Conservation (phyloP, 2,113 vertebrate genomes). For the Pituophis catenifer region DNA sequence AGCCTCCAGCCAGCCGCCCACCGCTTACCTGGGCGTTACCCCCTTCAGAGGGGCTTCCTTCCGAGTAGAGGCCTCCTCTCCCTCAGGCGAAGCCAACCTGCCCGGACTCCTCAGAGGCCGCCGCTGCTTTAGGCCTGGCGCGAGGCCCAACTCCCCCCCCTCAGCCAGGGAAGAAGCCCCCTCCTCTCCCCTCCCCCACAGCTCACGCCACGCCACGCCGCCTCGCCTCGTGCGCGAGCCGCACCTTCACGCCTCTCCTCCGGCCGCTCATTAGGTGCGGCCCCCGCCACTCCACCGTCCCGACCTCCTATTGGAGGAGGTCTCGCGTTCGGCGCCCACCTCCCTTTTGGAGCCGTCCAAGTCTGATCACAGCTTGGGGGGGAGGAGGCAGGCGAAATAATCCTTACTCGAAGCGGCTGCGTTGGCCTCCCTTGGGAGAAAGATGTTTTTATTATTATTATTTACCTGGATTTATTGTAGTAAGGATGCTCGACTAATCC, state of each 20-base stretch:
- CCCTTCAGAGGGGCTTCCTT: neutral
- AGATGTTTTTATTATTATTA: neutral
- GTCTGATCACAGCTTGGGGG: neutral
- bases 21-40: neutral
- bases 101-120: neutral
- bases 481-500: neutral
- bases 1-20: too few relatives aligned
- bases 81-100: neutral
- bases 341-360: neutral
- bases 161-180: too few relatives aligned
- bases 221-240: neutral
- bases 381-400: fast-evolving
- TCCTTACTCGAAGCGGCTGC: neutral
- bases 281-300: neutral
- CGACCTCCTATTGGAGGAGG: neutral
- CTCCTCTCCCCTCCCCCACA: too few relatives aligned
- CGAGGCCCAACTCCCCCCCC: neutral
- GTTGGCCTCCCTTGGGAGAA: neutral
- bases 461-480: neutral
- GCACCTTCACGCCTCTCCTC: neutral
- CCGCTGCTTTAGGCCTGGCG: neutral
- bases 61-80: neutral
- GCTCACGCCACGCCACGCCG: neutral
- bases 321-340: neutral
- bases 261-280: neutral